Percentiles rank a stretch among this genome's conserved stretches.
Evolutionary conservation across 2,888 invertebrate species (phyloP).

Genomic region (Petrophora chlorosata): DNA sequence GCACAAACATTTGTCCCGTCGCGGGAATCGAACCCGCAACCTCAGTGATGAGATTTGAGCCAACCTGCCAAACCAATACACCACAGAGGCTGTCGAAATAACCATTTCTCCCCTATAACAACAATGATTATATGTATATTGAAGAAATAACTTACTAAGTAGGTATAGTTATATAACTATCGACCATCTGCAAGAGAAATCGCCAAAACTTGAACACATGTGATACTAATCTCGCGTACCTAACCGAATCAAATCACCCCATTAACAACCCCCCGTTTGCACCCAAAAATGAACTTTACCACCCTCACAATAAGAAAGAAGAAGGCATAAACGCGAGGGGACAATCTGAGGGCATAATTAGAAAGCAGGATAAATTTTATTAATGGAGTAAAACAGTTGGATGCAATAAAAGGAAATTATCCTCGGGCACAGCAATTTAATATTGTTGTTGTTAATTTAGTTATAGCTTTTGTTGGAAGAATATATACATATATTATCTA

Average conservation of each 20-base stretch:
- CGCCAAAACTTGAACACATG: conserved; percentile 56
- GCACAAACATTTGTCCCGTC: too few relatives aligned
- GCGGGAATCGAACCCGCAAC: too few relatives aligned
- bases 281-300: conserved; percentile 39
- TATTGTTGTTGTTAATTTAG: conserved; percentile 13
- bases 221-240: conserved; percentile 49
- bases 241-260: conserved; percentile 53
- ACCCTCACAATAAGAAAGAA: conserved; percentile 19
- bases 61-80: too few relatives aligned
- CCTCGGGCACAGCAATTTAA: conserved; percentile 28
- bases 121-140: too few relatives aligned
- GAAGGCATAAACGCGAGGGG: conserved; percentile 23
- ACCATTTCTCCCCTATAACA: too few relatives aligned
- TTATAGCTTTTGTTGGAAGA: conserved; percentile 9
- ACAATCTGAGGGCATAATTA: conserved; percentile 50
- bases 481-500: too few relatives aligned
- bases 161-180: too few relatives aligned
- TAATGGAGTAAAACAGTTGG: conserved; percentile 61
- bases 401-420: conserved; percentile 53
- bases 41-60: too few relatives aligned
- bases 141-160: too few relatives aligned
- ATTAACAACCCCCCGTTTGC: conserved; percentile 31
- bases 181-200: conserved; percentile 32
- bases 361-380: conserved; percentile 56
- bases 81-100: too few relatives aligned